Conservation (phyloP, 2,797 vertebrate genomes). For the Alcedo atthis region DNA sequence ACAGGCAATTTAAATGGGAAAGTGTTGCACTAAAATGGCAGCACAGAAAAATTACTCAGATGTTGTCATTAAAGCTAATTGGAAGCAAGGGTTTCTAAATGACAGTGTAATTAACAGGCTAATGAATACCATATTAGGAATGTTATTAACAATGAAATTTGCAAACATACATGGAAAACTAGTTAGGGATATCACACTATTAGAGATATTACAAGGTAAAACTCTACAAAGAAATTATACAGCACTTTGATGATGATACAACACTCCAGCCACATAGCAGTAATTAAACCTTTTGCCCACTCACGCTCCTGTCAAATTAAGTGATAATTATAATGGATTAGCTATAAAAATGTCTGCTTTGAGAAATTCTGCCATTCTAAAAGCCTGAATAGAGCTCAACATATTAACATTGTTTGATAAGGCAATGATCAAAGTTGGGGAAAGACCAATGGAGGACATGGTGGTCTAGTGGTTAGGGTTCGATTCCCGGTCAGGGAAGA, state of each 20-base stretch:
- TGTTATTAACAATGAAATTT: slow-evolving; percentile 67
- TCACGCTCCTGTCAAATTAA: slow-evolving; percentile 10
- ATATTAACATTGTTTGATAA: background rate
- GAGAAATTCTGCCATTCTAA: background rate
- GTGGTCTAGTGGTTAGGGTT: no score
- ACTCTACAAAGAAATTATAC: slow-evolving; percentile 7
- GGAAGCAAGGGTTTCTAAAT: slow-evolving; percentile 62
- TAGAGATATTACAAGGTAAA: slow-evolving; percentile 35
- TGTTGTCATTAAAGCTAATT: slow-evolving; percentile 69
- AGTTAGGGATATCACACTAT: slow-evolving; percentile 18
- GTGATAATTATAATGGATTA: slow-evolving; percentile 9
- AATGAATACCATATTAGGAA: slow-evolving; percentile 59
- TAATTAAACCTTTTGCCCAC: slow-evolving; percentile 27
- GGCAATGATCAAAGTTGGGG: background rate
- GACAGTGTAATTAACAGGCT: slow-evolving; percentile 64
- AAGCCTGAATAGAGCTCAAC: background rate
- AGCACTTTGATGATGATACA: background rate
- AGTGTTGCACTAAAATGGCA: slow-evolving; percentile 51
- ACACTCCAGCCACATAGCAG: background rate
- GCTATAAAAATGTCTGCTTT: background rate
- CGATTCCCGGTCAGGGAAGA: no score
- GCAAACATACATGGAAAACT: slow-evolving; percentile 51
- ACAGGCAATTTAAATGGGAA: slow-evolving; percentile 43
- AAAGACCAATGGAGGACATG: background rate
- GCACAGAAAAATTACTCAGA: slow-evolving; percentile 39